These are phyloP conservation scores for Thysanoteuthis rhombus DNA, from an alignment of 2,888 invertebrate genomes.

Conservation along the genomic window DNA sequence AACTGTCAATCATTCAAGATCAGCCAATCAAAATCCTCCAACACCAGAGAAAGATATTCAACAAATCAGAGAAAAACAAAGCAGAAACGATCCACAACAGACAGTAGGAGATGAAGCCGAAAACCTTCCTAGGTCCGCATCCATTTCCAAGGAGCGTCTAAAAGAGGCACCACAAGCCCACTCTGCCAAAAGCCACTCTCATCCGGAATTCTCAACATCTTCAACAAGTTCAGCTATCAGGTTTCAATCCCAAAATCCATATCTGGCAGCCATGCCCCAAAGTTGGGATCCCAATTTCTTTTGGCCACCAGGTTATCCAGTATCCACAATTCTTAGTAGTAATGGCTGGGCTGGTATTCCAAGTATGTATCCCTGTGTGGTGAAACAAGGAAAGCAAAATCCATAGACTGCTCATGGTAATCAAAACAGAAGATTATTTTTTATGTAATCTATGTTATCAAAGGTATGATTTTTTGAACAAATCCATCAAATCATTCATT, in stretches of 20 bases:
- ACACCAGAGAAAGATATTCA: neutral
- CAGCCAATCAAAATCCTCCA: neutral
- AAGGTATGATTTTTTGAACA: no score
- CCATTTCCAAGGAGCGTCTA: neutral
- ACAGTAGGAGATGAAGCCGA: neutral
- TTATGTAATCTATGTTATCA: neutral
- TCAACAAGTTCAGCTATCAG: neutral
- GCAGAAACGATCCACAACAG: neutral
- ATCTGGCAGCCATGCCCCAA: neutral
- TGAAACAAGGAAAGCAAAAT: neutral
- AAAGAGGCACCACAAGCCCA: neutral
- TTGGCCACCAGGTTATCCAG: neutral
- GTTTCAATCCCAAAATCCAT: neutral
- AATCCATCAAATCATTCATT: no score
- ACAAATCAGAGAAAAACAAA: neutral
- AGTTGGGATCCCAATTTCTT: neutral
- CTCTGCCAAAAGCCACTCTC: neutral
- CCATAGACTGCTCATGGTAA: neutral
- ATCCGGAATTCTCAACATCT: neutral
- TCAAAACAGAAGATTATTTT: neutral
- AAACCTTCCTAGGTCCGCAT: neutral
- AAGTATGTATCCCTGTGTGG: neutral
- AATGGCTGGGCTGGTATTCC: neutral
- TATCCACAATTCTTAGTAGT: neutral
- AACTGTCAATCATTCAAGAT: neutral